Conservation (phyloP, 2,888 invertebrate species). For the Ctenicera cuprea region DNA sequence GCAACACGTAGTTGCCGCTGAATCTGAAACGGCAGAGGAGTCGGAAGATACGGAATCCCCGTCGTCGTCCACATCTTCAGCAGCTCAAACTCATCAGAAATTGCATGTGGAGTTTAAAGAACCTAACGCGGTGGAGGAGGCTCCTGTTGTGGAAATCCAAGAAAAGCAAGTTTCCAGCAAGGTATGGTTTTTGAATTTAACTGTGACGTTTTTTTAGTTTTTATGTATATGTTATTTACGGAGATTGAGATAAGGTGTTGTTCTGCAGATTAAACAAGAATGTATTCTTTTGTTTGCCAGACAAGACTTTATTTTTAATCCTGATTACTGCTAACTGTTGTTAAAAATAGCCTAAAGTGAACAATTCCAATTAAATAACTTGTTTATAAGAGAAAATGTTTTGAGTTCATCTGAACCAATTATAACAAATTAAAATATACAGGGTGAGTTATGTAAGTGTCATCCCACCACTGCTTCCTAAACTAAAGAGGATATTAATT, state of each 20-base stretch:
- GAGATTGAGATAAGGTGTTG: constrained; percentile 2
- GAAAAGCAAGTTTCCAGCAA: constrained; percentile 66
- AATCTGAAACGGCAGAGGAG: constrained; percentile 72
- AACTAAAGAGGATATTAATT: too few species aligned
- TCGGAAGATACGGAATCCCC: constrained; percentile 52
- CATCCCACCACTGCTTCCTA: too few species aligned
- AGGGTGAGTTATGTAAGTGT: too few species aligned
- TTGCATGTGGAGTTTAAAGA: constrained; percentile 83
- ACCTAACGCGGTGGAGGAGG: constrained; percentile 77
- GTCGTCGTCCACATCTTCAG: constrained; percentile 33
- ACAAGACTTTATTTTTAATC: too few species aligned
- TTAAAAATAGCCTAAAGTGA: too few species aligned
- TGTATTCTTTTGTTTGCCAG: too few species aligned
- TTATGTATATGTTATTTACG: not conserved
- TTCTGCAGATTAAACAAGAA: too few species aligned
- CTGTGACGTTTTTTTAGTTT: not conserved
- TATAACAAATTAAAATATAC: too few species aligned
- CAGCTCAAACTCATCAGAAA: constrained; percentile 62
- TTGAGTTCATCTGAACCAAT: too few species aligned
- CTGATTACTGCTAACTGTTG: too few species aligned
- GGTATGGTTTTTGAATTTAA: constrained; percentile 62
- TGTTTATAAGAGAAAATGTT: too few species aligned
- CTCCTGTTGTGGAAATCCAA: constrained; percentile 57
- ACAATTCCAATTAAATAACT: too few species aligned
- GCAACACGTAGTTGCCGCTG: constrained; percentile 66